A percentile compares a stretch with the other conserved stretches of the same genome.
These are phyloP conservation scores for Halcyon smyrnensis DNA, from an alignment of 2,797 vertebrate species.

Conservation along the genomic window DNA sequence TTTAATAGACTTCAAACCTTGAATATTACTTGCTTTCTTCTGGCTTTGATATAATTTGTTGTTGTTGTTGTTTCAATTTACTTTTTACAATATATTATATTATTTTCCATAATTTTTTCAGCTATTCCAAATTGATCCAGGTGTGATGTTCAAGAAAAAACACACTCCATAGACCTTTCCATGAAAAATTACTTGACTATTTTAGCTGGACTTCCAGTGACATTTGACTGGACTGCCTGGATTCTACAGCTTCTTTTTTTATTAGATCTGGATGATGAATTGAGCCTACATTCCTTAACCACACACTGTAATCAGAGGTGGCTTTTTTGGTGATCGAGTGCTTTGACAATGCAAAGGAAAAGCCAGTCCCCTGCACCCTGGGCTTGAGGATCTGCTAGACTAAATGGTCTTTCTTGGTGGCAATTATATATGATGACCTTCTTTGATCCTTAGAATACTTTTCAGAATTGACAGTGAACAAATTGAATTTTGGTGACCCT, in stretches of 20 bases:
- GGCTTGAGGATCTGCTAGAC: background rate
- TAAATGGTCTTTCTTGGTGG: background rate
- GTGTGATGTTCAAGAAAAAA: background rate
- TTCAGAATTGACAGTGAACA: background rate
- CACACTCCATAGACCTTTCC: background rate
- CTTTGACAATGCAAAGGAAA: background rate
- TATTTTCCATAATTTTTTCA: background rate
- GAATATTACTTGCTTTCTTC: background rate
- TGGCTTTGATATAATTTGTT: background rate
- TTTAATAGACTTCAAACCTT: background rate
- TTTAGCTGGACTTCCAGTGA: background rate
- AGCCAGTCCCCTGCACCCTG: background rate
- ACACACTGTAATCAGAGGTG: background rate
- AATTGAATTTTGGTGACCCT: background rate
- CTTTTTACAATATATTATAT: background rate
- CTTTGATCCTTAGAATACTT: background rate
- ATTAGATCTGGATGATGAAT: background rate
- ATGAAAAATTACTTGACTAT: background rate
- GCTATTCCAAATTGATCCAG: background rate
- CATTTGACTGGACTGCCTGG: background rate
- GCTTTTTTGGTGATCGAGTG: accelerated
- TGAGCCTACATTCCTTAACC: background rate
- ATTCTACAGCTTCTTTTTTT: background rate
- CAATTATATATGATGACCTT: background rate
- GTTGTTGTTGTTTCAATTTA: background rate